Base-by-base conservation (phyloP, 2,113 vertebrate species). In the Etia nguti region DNA sequence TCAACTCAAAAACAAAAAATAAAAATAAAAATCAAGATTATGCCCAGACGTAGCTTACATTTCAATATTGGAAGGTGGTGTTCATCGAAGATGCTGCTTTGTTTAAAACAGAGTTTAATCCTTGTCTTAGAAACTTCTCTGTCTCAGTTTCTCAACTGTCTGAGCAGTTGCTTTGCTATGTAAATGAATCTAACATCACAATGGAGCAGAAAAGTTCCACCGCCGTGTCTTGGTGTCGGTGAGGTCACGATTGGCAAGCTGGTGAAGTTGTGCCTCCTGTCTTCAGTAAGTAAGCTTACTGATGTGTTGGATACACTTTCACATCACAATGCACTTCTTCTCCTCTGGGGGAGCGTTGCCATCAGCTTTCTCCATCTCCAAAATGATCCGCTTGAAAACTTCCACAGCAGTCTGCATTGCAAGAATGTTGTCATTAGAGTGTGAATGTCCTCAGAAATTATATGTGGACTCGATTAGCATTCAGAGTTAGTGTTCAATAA, bases 331-430 rank as follows among this genome's bases (percentile, higher is more conserved):
- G 62, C 97, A 97, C 88, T 96, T 97, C 89, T 95, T 97, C 82
- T 96, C 96, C 87, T 96, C 96, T 7, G 91, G 90, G n/a, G 95
- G 94, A 24, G 90, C 94, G 6, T 96, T 96, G 59, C 97, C 96
- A 83, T 97, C 96, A 3, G 96, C 96, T 90, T 96, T 97, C 90
- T 97, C 97, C 95, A 97, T 97, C 94, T 97, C 97, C 94, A 97
- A 93, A 94, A 97, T 97, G 86, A 97, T 97, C 80, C 95, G 92
- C 93, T 97, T 97, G 95, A 97, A 97, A 88, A 97, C 94, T 83
- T 97, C 96, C 87, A 97, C 97, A 65, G 96, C 96, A n/a, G 96
- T 97, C 97, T 97, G 94, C 12, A 89, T 88, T 7, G 10, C 4
- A 59, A 81, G 79, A 55, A 82, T 4, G 89, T 29, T 81, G 60